Evolutionary conservation across 2,888 invertebrate genomes (phyloP), one percentile per base, ranked within the genome.

Genomic region (Platycnemis pennipes): DNA sequence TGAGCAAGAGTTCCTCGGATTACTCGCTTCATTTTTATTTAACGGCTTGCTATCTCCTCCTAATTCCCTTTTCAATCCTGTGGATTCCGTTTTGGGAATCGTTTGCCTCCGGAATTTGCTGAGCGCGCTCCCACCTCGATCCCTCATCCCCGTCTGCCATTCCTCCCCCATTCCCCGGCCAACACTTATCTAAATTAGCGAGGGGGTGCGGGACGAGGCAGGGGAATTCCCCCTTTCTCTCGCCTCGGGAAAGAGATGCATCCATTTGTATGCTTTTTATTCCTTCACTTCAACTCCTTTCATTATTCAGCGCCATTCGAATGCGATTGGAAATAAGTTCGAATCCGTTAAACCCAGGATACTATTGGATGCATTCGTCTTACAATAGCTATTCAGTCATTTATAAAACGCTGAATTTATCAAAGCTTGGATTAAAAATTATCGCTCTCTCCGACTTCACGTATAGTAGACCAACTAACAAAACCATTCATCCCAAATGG

Each of bases 21-120:
- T 45, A 87, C 87, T 87, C 45, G 45, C 87, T 87, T 87, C 87
- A 87, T n/a, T 44, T 87, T 87, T 87, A 46, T 87, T 87, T 46
- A 87, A 87, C 87, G 87, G 45, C 87, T 87, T 87, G 87, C 87
- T 87, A 44, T 87, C 87, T 87, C 44, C 46, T 46, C 87, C 77
- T 77, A 77, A 77, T 77, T 87, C 87, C 44, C 87, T 46, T 87
- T 87, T 87, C 87, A 87, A 87, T 87, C 87, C 87, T 77, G 87
- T 31, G 87, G 44, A 87, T 87, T 87, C 87, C 87, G 87, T 87
- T 87, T 87, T 87, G 46, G 87, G 26, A 87, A 87, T 87, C 87
- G 87, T 87, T 87, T 87, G 87, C 87, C 87, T 87, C 87, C 44
- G 45, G 87, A 87, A 77, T 77, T 77, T 77, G 77, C 77, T 77